Evolutionary conservation across 2,113 vertebrate species (phyloP), one percentile per base, ranked within the genome.

Genomic region (Herpailurus yagouaroundi): DNA sequence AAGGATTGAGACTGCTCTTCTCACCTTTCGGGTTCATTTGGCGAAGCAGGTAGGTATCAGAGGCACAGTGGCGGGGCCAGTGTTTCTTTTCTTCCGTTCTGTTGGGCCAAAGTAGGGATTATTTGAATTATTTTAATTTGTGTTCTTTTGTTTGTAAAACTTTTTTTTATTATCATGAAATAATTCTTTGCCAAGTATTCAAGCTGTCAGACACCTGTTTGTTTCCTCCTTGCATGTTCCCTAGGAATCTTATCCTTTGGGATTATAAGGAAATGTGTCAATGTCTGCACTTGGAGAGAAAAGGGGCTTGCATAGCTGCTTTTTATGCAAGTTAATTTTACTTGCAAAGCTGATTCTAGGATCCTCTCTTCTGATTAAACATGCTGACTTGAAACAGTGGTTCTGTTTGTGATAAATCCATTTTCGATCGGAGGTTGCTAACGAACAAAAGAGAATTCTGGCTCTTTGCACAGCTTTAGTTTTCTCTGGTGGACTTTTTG

Each of bases 101-200:
- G 1, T 0, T n/a, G 82, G 63, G 33, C 25, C 81, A 52, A 77
- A 77, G 74, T 77, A 48, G 7, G 3, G 4, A 77, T 31, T 29
- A 48, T 48, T 77, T 48, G 55, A 50, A 38, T 45, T n/a, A 21
- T 88, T 96, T 91, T 19, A n/a, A 83, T 23, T 16, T 31, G 63
- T 21, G 36, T 76, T 80, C 23, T 89, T 48, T 95, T 86, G 85
- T 36, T 81, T 52, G 68, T 38, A 55, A 92, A 95, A 29, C 16
- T 52, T 77, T 92, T 93, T 92, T 95, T 92, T 36, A 48, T 81
- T 77, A 82, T 74, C 74, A 94, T 93, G 68, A 88, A 92, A 36
- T 64, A 57, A 80, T 96, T 84, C 82, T 86, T 89, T 89, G 86
- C 41, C 55, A 84, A 4, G 69, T 80, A 90, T 6, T 55, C 76